Evolutionary conservation across 2,888 invertebrate genomes (phyloP).

Genomic region (Nesidiocoris tenuis): DNA sequence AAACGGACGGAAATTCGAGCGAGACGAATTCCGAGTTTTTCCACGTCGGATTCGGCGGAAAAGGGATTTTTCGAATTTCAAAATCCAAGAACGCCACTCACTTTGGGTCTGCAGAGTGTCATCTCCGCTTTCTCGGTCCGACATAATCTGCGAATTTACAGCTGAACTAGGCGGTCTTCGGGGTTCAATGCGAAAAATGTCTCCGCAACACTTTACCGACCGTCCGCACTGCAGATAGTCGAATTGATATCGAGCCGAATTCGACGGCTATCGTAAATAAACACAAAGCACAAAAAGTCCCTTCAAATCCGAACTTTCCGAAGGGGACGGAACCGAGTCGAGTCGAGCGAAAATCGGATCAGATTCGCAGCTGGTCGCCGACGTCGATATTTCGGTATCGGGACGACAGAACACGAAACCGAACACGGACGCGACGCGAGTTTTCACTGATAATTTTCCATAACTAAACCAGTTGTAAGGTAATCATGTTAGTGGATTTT

Average conservation of each 20-base stretch:
- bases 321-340: neutral
- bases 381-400: neutral
- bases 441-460: slow-evolving; percentile 40
- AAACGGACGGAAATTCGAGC: no score
- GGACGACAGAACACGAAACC: neutral
- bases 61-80: no score
- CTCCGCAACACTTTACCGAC: neutral
- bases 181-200: neutral
- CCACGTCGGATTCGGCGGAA: no score
- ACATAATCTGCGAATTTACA: slow-evolving; percentile 51
- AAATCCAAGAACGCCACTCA: no score
- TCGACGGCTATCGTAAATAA: neutral
- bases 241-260: no score
- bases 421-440: no score
- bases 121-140: slow-evolving; percentile 55
- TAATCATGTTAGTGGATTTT: slow-evolving; percentile 45
- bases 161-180: slow-evolving; percentile 11
- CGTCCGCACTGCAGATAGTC: neutral
- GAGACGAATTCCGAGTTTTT: no score
- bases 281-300: neutral
- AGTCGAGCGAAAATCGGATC: neutral
- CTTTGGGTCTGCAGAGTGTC: slow-evolving; percentile 55
- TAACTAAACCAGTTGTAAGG: slow-evolving; percentile 43
- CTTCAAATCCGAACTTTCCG: neutral
- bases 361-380: neutral